Conservation (phyloP, 2,888 invertebrate genomes). For the Phengaris alcon region DNA sequence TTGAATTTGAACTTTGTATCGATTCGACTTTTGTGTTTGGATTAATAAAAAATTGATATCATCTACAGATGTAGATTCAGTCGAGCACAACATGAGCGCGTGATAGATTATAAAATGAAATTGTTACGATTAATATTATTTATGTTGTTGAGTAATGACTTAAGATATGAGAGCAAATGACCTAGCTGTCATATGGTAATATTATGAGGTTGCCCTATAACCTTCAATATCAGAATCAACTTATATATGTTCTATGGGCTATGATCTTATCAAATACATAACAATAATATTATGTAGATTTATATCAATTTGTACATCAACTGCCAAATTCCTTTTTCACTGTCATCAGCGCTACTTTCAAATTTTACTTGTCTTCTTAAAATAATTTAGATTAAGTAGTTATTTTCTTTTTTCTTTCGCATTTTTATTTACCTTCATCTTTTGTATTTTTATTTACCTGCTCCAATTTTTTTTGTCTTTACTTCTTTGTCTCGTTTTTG, state of each 20-base stretch:
- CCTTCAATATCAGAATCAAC: not conserved
- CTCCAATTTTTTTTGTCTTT: no score
- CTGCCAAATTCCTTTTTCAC: no score
- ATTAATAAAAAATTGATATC: not conserved
- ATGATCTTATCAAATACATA: not conserved
- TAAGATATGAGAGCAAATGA: not conserved
- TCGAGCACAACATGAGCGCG: not conserved
- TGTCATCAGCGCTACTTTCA: no score
- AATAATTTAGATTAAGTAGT: no score
- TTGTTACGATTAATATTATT: conserved; percentile 1
- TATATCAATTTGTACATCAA: no score
- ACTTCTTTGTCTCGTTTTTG: no score
- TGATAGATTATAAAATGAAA: conserved; percentile 11
- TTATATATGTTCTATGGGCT: not conserved
- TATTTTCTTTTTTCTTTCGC: no score
- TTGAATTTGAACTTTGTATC: not conserved
- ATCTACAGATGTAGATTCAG: not conserved
- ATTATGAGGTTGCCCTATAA: conserved; percentile 3
- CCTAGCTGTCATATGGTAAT: not conserved
- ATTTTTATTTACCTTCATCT: no score
- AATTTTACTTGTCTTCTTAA: no score
- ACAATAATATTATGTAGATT: not conserved
- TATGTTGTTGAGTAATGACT: not conserved
- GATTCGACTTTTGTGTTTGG: not conserved
- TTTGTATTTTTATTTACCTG: no score